A percentile compares a stretch with the other conserved stretches of the same genome.
These are phyloP conservation scores for Cebidichthys violaceus DNA, from an alignment of 2,113 vertebrate genomes.

Conservation along the genomic window DNA sequence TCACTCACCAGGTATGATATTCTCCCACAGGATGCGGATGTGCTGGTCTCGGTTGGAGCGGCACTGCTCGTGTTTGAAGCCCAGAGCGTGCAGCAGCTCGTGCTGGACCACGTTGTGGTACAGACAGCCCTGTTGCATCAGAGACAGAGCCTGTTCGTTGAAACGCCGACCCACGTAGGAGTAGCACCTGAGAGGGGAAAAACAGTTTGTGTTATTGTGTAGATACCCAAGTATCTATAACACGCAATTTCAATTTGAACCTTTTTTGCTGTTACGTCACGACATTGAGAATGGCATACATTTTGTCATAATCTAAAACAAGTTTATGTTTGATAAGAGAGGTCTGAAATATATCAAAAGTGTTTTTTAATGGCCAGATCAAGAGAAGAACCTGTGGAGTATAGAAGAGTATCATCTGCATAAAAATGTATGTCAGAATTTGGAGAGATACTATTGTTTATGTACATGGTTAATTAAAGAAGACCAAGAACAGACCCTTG, in stretches of 20 bases:
- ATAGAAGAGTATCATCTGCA: background rate
- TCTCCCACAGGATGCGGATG: conserved; percentile 2
- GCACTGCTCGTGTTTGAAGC: background rate
- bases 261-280: too few relatives aligned
- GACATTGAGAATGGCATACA: too few relatives aligned
- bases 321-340: background rate
- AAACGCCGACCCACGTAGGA: background rate
- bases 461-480: background rate
- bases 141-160: background rate
- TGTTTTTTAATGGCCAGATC: too few relatives aligned
- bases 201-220: background rate
- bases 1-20: background rate
- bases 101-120: background rate
- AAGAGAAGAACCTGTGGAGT: background rate
- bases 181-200: background rate
- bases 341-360: background rate
- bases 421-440: background rate
- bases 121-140: background rate
- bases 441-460: background rate
- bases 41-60: background rate
- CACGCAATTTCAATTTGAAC: too few relatives aligned
- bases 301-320: too few relatives aligned
- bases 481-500: too few relatives aligned
- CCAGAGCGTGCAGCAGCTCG: background rate
- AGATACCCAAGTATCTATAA: too few relatives aligned